phyloP scores from a whole-genome alignment of 2,113 vertebrate species.

The Trematocara variabile region DNA sequence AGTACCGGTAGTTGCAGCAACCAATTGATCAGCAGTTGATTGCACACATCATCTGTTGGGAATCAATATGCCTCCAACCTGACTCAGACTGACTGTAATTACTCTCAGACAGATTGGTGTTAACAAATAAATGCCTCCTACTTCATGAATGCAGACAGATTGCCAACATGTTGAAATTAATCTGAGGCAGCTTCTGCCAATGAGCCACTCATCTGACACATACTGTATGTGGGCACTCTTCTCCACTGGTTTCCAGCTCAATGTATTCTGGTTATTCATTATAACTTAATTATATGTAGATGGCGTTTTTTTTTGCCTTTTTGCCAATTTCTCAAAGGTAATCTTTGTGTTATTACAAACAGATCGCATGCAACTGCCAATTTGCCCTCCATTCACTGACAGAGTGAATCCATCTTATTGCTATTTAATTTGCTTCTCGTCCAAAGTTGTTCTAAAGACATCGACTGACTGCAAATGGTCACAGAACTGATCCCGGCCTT shows the following conservation, averaged over 20 bases:
- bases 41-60: neutral
- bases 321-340: neutral
- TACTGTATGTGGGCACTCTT: neutral
- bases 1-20: neutral
- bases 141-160: neutral
- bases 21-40: neutral
- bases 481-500: neutral
- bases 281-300: neutral
- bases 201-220: neutral
- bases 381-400: neutral
- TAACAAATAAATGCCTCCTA: neutral
- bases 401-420: neutral
- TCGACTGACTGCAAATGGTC: neutral
- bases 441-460: neutral
- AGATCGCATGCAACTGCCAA: neutral
- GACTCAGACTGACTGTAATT: neutral
- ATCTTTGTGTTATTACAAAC: neutral
- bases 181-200: neutral
- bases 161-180: neutral
- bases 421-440: neutral
- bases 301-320: neutral
- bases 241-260: neutral
- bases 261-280: neutral
- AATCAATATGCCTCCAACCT: neutral
- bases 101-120: neutral